A percentile compares a stretch with the other conserved stretches of the same genome.
Evolutionary conservation across 2,113 vertebrate species (phyloP).

Genomic region (Cebus imitator): DNA sequence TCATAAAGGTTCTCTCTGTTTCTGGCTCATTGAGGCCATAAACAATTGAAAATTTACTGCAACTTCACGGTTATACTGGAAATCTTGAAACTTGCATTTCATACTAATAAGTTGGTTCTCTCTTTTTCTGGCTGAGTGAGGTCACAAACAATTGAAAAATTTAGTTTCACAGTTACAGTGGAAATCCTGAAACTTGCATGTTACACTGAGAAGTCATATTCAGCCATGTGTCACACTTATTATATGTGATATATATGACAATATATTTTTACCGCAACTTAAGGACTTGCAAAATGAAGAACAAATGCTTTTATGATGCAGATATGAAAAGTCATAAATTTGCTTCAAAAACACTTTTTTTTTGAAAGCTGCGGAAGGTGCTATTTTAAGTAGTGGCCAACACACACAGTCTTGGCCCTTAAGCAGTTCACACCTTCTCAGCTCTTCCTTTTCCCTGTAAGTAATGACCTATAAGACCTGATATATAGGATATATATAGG

Average conservation of each 20-base stretch:
- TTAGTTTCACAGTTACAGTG: background rate
- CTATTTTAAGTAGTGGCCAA: background rate
- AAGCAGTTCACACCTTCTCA: background rate
- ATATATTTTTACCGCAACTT: background rate
- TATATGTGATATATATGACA: background rate
- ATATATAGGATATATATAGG: background rate
- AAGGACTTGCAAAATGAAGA: conserved; percentile 26
- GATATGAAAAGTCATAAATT: background rate
- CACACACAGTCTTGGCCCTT: fast-evolving
- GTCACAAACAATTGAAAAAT: background rate
- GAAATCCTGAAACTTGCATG: background rate
- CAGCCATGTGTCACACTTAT: background rate
- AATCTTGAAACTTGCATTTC: background rate
- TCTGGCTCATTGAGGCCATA: background rate
- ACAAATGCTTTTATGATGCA: conserved; percentile 30
- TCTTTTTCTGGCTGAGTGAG: background rate
- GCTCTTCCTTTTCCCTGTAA: background rate
- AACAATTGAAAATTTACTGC: conserved; percentile 20
- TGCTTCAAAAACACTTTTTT: background rate
- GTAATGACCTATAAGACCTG: background rate
- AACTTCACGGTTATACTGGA: background rate
- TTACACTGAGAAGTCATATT: background rate
- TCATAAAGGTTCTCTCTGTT: background rate
- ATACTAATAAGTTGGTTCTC: background rate
- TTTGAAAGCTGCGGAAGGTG: background rate